Percentiles rank a stretch among this genome's conserved stretches.
Evolutionary conservation across 30 jellyfish, hydroid and myxozoan species (phyloP).

Genomic region (Turritopsis dohrnii): DNA sequence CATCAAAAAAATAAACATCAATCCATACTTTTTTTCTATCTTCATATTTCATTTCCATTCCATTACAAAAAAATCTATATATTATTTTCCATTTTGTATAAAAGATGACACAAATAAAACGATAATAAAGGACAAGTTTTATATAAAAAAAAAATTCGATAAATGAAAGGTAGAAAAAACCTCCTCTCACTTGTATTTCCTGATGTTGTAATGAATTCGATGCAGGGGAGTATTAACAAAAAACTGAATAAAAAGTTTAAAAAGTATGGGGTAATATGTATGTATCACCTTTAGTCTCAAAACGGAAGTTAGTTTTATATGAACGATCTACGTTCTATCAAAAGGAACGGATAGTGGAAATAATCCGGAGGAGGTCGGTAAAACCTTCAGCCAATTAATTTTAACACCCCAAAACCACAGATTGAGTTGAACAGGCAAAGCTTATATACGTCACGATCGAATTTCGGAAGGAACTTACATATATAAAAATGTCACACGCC

Average conservation of each 20-base stretch:
- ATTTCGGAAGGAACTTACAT: background rate
- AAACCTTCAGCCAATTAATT: background rate
- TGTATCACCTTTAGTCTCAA: no score
- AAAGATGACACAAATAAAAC: background rate
- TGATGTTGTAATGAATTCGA: background rate
- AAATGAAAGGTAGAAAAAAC: background rate
- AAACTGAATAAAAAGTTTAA: no score
- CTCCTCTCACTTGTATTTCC: background rate
- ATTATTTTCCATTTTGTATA: background rate
- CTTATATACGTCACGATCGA: background rate
- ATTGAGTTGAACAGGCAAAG: background rate
- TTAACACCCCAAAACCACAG: background rate
- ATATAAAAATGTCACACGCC: background rate
- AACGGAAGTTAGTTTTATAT: background rate
- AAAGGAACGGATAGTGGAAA: background rate
- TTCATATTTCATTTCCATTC: background rate
- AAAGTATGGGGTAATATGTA: no score
- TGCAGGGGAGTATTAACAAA: background rate
- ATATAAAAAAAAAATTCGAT: background rate
- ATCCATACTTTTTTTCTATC: background rate
- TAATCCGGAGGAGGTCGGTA: background rate
- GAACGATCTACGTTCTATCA: background rate
- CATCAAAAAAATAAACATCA: background rate
- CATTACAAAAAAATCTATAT: background rate
- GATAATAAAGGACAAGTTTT: background rate